Base-by-base conservation (phyloP, 1,140 invertebrate genomes). In the Campoletis sonorensis region DNA sequence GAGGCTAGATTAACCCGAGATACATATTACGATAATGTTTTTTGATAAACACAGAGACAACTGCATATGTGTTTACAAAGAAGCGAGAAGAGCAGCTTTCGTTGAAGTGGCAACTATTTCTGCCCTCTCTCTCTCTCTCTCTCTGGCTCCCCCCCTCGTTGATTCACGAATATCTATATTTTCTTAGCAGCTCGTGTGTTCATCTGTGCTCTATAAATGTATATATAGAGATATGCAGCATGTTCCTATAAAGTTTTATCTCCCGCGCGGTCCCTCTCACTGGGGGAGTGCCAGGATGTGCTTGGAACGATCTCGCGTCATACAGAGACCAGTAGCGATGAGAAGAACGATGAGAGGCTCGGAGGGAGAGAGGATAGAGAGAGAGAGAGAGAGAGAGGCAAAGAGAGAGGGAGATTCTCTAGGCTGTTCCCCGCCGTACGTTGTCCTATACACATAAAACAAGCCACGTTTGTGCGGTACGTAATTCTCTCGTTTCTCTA, bases 261-360 rank as follows among this genome's bases (percentile, higher is more conserved):
- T 30, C 49, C 76, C 58, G 30, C 86, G 88, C 89, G 83, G 84
- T 84, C 85, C 86, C 86, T 85, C 82, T 82, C 86, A 87, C 88
- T 87, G 88, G 90, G 90, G 90, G 90, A 91, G 90, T 92, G 90
- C 90, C 91, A 91, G 91, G 91, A 91, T 91, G 90, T 90, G 91
- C 90, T 92, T 89, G 91, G 89, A 91, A 92, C 90, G 90, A 89
- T 87, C 86, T 88, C 80, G 79, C 79, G 81, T 82, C 81, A 86
- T 84, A 84, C 83, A 86, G 85, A 87, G 85, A 85, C 85, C 45
- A 70, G 40, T 37, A 83, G 82, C 51, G 58, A 40, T 79, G 76
- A 79, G 73, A 76, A 64, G 64, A 81, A 61, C 30, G 30, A 33
- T 33, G 30, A 33, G 30, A 45, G 40, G 11, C 5, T 4, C 5